Percentiles rank a stretch among this genome's conserved stretches.
Evolutionary conservation across 2,888 invertebrate genomes (phyloP).

Genomic region (Matsumyia berberina): DNA sequence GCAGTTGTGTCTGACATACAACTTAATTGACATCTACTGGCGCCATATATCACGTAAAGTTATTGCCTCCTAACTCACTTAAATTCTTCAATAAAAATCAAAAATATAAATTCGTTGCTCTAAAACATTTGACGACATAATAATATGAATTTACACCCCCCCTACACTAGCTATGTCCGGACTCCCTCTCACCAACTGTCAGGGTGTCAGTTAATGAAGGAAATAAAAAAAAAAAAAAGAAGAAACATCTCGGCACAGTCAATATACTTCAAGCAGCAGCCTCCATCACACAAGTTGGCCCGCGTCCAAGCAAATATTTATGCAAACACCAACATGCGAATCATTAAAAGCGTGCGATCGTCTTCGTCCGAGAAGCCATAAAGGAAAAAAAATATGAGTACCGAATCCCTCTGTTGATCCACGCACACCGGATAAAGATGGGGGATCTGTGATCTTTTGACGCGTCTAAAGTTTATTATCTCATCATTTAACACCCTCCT

Average conservation of each 20-base stretch:
- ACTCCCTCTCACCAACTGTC: conserved; percentile 40
- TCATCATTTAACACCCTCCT: conserved; percentile 23
- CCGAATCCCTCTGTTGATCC: conserved; percentile 42
- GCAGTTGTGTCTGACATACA: background rate
- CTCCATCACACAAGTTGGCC: conserved; percentile 50
- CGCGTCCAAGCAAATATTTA: conserved; percentile 71
- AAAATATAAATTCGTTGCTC: conserved; percentile 43
- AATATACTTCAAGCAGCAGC: conserved; percentile 26
- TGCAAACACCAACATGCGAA: conserved; percentile 72
- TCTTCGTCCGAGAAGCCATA: conserved; percentile 27
- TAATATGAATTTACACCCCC: conserved; percentile 18
- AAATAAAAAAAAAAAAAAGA: conserved; percentile 25
- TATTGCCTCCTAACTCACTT: conserved; percentile 38
- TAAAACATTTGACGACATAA: conserved; percentile 49
- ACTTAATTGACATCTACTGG: conserved; percentile 9
- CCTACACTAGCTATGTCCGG: conserved; percentile 42
- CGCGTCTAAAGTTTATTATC: conserved; percentile 39
- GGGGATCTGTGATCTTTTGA: conserved; percentile 20
- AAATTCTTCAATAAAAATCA: conserved; percentile 39
- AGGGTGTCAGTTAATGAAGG: conserved; percentile 32
- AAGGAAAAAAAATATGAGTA: conserved; percentile 33
- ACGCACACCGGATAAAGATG: conserved; percentile 33
- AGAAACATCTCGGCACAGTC: background rate
- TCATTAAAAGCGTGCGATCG: conserved; percentile 58
- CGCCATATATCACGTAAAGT: conserved; percentile 16